Base-by-base conservation (phyloP, 1,140 invertebrate species). In the Solenopsis fugax region DNA sequence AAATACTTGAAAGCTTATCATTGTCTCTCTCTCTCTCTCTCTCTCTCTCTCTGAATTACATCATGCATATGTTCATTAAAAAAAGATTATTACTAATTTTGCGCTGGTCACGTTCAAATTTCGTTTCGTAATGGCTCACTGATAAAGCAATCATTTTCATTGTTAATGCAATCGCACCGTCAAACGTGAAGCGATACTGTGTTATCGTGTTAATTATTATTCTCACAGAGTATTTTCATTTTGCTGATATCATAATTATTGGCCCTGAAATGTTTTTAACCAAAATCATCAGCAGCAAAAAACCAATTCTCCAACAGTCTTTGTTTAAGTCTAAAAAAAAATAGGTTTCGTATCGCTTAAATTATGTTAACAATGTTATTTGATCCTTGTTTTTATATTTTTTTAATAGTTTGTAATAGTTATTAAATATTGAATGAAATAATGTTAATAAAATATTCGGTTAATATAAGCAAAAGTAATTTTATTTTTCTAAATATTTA, bases 141-240 rank as follows among this genome's bases (percentile, higher is more conserved):
- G 58, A 65, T 78, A 65, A 78, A 65, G 58, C 76, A 65, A 64
- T 48, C 45, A 65, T 78, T 78, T 78, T 78, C 75, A 67, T 80
- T 67, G 60, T 80, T 80, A 67, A 67, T 80, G 62, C 45, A 64
- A 65, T 56, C 76, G 18, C 76, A 67, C 10, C 60, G 48, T 67
- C 76, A 48, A 65, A 78, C 76, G 18, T 65, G 58, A 65, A 65
- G 4, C 60, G 60, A 65, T 48, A 78, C 45, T 58, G 76, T 65
- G 76, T 64, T 62, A 62, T 77, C 76, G 29, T 7, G 76, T 80
- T 67, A 80, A 65, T 80, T 78, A 78, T 78, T 78, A 48, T 65
- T 50, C 76, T 34, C 76, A 48, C 60, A 37, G n/a, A 45, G 48
- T 78, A 48, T 65, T 65, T 50, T 21, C 37, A 67, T 67, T 67